These are phyloP conservation scores for Pagetopsis macropterus DNA, from an alignment of 2,797 vertebrate species.

Conservation along the genomic window DNA sequence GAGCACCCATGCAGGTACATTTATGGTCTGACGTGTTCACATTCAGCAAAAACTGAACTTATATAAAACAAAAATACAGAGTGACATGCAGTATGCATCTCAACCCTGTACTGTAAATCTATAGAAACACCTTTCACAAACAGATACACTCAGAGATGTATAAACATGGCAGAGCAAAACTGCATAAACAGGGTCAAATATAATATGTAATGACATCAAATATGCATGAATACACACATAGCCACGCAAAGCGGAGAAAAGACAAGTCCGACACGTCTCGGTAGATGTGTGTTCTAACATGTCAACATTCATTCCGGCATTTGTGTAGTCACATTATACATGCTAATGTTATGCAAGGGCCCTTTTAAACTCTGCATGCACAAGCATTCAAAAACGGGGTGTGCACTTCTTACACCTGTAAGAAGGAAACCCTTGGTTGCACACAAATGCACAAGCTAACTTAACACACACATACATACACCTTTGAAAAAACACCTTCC, in stretches of 20 bases:
- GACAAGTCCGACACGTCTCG: slow-evolving; percentile 2
- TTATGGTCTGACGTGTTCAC: slow-evolving; percentile 16
- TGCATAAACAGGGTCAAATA: slow-evolving; percentile 33
- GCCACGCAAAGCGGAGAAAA: background rate
- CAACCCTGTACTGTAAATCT: background rate
- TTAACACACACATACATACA: slow-evolving; percentile 11
- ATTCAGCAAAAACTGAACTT: slow-evolving; percentile 8
- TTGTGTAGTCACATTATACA: slow-evolving; percentile 17
- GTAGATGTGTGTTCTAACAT: slow-evolving; percentile 19
- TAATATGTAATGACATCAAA: slow-evolving; percentile 31
- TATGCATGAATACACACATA: slow-evolving; percentile 27
- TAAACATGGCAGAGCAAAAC: background rate
- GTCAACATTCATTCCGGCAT: slow-evolving; percentile 4
- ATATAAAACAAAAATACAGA: slow-evolving; percentile 22
- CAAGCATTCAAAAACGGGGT: slow-evolving; percentile 13
- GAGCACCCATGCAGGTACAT: slow-evolving; percentile 1
- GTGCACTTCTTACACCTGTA: background rate
- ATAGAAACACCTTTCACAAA: slow-evolving; percentile 11
- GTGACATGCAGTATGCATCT: slow-evolving; percentile 1
- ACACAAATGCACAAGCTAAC: slow-evolving; percentile 19
- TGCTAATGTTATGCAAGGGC: slow-evolving; percentile 20
- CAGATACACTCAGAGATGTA: slow-evolving; percentile 5
- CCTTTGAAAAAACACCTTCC: slow-evolving; percentile 51
- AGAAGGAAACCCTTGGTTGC: slow-evolving; percentile 19
- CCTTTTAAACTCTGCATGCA: background rate